Base-by-base conservation (phyloP, 2,113 vertebrate species). In the Laticauda laticaudata region DNA sequence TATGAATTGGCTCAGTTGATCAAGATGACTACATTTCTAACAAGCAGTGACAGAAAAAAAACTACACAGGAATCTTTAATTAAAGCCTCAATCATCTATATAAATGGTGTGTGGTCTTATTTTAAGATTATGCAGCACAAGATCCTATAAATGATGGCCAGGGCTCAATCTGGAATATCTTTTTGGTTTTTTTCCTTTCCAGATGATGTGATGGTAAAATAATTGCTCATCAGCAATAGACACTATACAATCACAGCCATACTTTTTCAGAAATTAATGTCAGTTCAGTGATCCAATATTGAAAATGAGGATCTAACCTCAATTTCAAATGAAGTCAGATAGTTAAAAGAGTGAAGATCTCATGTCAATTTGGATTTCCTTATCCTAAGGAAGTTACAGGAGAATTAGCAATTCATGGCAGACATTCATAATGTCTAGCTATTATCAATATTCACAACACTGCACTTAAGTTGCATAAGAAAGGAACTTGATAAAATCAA, bases 1-100 rank as follows among this genome's bases (percentile, higher is more conserved):
- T 95, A 96, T 94, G 97, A 96, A 93, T 96, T 96, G 95, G 95
- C 96, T 97, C 96, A 96, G 97, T 95, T 88, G 93, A 94, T 96
- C 96, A 94, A 95, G 96, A 94, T 94, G 93, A 94, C 95, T 95
- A 90, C 93, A 95, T 92, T 96, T 95, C 96, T 96, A 94, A 96
- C 96, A 96, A 97, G 93, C 93, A 94, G 89, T 87, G 94, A 95
- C 96, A 97, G 95, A 95, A 96, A 96, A 94, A 88, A 95, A 96
- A 95, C 95, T 90, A 95, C 93, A 93, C 86, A 95, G 95, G 95
- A 95, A 93, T 92, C 92, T 8, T 59, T 95, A 93, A 57, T 92
- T 96, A 94, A 91, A 81, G 87, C 89, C 93, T 88, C 0, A 0
- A 91, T 93, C 90, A 91, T 26, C 48, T 96, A 93, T 51, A 57